Evolutionary conservation across 2,113 vertebrate genomes (phyloP), one percentile per base, ranked within the genome.

Genomic region (Psilopsiagon aurifrons): DNA sequence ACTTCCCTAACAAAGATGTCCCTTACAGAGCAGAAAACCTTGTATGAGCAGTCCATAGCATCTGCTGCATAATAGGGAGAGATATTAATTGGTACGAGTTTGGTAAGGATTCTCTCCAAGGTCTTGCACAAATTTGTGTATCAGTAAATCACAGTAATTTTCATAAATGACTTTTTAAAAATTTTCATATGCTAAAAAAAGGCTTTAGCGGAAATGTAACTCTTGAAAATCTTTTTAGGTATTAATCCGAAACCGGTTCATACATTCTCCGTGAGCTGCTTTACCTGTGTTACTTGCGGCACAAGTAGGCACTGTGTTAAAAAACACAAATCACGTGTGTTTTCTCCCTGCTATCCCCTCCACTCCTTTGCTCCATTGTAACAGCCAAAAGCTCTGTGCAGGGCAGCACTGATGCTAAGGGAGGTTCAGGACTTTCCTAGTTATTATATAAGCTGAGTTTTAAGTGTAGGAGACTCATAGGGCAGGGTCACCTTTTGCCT

Each of bases 341-440:
- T 81, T 74, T 20, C 20, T 60, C 22, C 18, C 6, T 3, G 1
- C 17, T 59, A 12, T 15, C 5, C 10, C 3, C 2, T 1, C 1
- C 23, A 14, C 43, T 69, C 9, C 17, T 73, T 49, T 54, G 6
- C 29, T 79, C 10, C 27, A 6, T 9, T 3, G 0, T 28, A 46
- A 52, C 31, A 60, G 28, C 28, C 47, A 43, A n/a, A 55, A 47
- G 28, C 33, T 51, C 25, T 18, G 4, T 31, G 22, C 12, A 35
- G 67, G 29, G n/a, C 57, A 68, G 31, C 47, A 13, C 39, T 29
- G 62, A 7, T 17, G 20, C 23, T 73, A 55, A 60, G 31, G 37
- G 33, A 71, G 10, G 8, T 27, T 54, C 43, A 23, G 31, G 6
- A 29, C 12, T 29, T 76, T 68, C 16, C 18, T 28, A 25, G 22